These are phyloP conservation scores for Forbesichthys papilliferus DNA, from an alignment of 2,113 vertebrate species.

Conservation along the genomic window DNA sequence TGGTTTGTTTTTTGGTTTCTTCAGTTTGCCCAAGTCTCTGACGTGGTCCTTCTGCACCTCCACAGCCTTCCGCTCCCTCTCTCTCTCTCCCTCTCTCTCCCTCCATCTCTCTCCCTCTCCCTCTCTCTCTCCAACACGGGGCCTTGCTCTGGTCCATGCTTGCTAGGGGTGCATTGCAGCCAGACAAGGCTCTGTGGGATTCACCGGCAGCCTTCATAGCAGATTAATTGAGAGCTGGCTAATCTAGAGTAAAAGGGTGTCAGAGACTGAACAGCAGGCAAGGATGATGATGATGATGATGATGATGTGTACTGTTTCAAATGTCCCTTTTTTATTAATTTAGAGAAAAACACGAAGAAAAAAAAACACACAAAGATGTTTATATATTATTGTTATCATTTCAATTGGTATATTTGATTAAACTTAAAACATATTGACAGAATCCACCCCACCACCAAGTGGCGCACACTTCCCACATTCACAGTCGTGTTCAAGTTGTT, in stretches of 20 bases:
- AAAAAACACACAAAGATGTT: conserved; percentile 72
- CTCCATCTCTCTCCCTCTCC: neutral
- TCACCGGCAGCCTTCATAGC: conserved; percentile 55
- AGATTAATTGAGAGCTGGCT: conserved; percentile 54
- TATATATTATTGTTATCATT: conserved; percentile 76
- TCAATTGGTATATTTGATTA: conserved; percentile 78
- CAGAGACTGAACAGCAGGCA: conserved; percentile 47
- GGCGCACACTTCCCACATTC: conserved; percentile 24
- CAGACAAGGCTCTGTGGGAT: conserved; percentile 60
- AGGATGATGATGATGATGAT: conserved; percentile 53
- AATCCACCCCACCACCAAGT: too few species aligned
- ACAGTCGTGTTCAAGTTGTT: conserved; percentile 59
- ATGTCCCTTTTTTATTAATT: conserved; percentile 61
- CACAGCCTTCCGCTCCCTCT: conserved; percentile 62
- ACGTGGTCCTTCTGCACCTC: conserved; percentile 22
- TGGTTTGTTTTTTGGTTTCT: conserved; percentile 16
- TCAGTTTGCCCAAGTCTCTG: conserved; percentile 50
- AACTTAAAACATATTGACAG: conserved; percentile 71
- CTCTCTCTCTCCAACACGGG: conserved; percentile 66
- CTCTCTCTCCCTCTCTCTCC: neutral
- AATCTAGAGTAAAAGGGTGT: conserved; percentile 44
- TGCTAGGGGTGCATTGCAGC: conserved; percentile 52
- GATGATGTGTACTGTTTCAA: conserved; percentile 73
- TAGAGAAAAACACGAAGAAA: conserved; percentile 53
- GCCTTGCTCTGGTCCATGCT: conserved; percentile 62